Evolutionary conservation across 2,888 invertebrate genomes (phyloP), one percentile per base, ranked within the genome.

Genomic region (Tipula helvola): DNA sequence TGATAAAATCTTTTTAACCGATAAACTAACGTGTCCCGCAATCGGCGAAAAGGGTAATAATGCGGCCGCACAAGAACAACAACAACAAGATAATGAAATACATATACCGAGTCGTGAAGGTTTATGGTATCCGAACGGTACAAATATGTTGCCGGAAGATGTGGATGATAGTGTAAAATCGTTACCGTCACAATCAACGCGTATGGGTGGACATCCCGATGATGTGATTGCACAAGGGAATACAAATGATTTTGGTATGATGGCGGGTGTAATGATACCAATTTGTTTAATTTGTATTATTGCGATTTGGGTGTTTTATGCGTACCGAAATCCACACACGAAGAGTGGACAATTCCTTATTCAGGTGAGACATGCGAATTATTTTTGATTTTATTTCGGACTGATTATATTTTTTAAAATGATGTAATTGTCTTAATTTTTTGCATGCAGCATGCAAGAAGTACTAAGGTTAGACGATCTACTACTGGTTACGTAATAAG

Each of bases 321-420:
- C 99, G 4, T 99, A 99, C 92, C 95, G 96, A 90, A 97, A 98
- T 92, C 99, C 99, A 1, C 98, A 98, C 90, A 97, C 98, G 5
- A 94, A 96, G 86, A 98, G 98, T 89, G 99, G 99, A 88, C 98
- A 99, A 92, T 94, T 99, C 90, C 94, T 99, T 87, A 99, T 99
- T 90, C 96, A 97, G 95, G 98, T 98, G 92, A 93, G 93, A 91
- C 36, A 57, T 28, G 3, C 12, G 4, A 87, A 71, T 86, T 87
- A 18, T 12, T 28, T 28, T 28, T 28, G 28, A 28, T 28, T 28
- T 28, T 28, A 28, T 28, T 28, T 28, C 28, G 2, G 28, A 28
- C 28, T 2, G 28, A 28, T 28, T 28, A 28, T 28, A 28, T 28
- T 28, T 28, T 18, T 28, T 36, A 28, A 44, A 28, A 44, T 86